Percentiles rank a stretch among this genome's conserved stretches.
Evolutionary conservation across 2,113 vertebrate genomes (phyloP).

Genomic region (Cettia cetti): DNA sequence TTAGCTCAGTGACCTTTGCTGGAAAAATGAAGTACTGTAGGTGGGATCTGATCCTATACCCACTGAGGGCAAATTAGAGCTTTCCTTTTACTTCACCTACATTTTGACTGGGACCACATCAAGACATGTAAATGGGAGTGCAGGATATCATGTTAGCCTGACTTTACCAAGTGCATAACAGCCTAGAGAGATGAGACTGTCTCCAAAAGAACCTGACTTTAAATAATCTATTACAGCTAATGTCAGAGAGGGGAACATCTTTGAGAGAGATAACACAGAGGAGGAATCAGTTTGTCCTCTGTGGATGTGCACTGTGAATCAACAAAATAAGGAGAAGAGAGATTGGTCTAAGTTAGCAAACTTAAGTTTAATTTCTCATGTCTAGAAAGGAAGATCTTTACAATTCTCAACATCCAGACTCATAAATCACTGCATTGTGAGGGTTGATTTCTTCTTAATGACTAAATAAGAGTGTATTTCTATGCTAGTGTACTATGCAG

Average conservation of each 20-base stretch:
- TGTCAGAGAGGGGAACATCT: neutral
- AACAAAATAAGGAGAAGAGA: neutral
- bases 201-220: neutral
- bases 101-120: neutral
- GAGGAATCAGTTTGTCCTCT: neutral
- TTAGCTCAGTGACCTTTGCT: slow-evolving; percentile 25
- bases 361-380: neutral
- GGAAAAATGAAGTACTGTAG: neutral
- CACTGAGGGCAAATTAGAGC: neutral
- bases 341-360: neutral
- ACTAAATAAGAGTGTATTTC: neutral
- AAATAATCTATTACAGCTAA: neutral
- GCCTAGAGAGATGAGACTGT: neutral
- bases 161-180: neutral
- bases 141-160: neutral
- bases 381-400: neutral
- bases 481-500: neutral
- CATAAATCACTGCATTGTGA: neutral
- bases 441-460: neutral
- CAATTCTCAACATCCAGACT: neutral
- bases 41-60: neutral
- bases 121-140: neutral
- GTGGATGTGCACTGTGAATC: neutral
- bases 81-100: neutral
- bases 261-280: neutral